Conservation (phyloP, 2,888 invertebrate species). For the Brachynemurus nebulosus region DNA sequence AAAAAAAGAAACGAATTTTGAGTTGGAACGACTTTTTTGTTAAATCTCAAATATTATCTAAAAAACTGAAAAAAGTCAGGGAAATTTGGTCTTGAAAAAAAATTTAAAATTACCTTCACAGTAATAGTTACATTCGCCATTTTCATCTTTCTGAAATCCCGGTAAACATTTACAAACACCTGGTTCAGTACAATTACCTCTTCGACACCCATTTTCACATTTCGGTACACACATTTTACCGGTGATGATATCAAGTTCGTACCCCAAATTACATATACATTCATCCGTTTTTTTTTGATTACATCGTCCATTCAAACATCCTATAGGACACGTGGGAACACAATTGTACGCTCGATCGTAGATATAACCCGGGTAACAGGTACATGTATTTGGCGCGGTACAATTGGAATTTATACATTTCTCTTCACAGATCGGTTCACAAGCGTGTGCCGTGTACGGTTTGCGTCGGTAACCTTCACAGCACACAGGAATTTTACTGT, state of each 20-base stretch:
- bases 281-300: constrained; percentile 34
- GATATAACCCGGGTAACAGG: constrained; percentile 45
- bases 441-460: constrained; percentile 36
- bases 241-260: constrained; percentile 5
- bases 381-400: constrained; percentile 48
- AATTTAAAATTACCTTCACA: constrained; percentile 29
- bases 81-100: too few relatives aligned
- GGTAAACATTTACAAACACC: constrained; percentile 43
- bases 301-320: constrained; percentile 52
- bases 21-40: too few relatives aligned
- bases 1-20: too few relatives aligned
- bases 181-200: constrained; percentile 39
- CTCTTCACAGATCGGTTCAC: constrained; percentile 47
- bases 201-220: constrained; percentile 38
- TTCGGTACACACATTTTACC: constrained; percentile 40
- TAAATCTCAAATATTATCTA: too few relatives aligned
- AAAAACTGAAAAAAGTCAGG: too few relatives aligned
- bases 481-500: constrained; percentile 53
- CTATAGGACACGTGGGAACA: constrained; percentile 51
- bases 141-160: constrained; percentile 14
- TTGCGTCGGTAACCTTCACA: constrained; percentile 56
- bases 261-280: constrained; percentile 42
- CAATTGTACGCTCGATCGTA: constrained; percentile 40
- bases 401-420: constrained; percentile 58
- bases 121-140: constrained; percentile 26